Base-by-base conservation (phyloP, 1,140 invertebrate genomes). In the Cyclargus thomasi region DNA sequence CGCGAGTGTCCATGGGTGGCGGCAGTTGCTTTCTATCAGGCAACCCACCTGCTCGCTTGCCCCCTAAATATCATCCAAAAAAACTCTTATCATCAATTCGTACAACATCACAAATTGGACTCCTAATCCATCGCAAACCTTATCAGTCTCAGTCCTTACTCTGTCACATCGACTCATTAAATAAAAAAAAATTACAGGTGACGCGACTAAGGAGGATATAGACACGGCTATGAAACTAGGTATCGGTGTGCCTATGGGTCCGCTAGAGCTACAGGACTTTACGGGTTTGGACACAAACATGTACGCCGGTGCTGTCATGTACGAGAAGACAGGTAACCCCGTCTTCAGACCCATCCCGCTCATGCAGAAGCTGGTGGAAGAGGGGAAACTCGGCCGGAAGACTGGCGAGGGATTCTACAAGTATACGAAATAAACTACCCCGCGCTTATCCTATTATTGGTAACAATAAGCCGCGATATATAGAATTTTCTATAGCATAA, bases 191-290 rank as follows among this genome's bases (percentile, higher is more conserved):
- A 29, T 75, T 83, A 8, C 70, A 88, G 86, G 86, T 90, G 95
- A 95, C 87, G 95, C 95, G 0, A 85, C 91, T 7, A 92, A 93
- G 17, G 87, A 92, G 73, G 96, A 97, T 83, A 95, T 97, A 67
- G 96, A 97, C 79, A 94, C 92, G n/a, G 96, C 95, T 1, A 97
- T 97, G 96, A 97, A 97, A 88, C 85, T 97, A 36, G 96, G 96
- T 20, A 95, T 95, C 57, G 95, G 95, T 0, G 94, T 96, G 86
- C 96, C 96, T 2, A 97, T 97, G 95, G 96, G 96, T 11, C 96
- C 96, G 2, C 94, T 97, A 83, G 95, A 97, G 90, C 80, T 97
- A 35, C 84, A 93, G 2, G 95, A 97, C 90, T 96, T 95, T 88
- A 94, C 96, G 36, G 95, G 97, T 10, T 90, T 95, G 10, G 96